phyloP scores from a whole-genome alignment of 2,113 vertebrate species.

The Canis aureus region DNA sequence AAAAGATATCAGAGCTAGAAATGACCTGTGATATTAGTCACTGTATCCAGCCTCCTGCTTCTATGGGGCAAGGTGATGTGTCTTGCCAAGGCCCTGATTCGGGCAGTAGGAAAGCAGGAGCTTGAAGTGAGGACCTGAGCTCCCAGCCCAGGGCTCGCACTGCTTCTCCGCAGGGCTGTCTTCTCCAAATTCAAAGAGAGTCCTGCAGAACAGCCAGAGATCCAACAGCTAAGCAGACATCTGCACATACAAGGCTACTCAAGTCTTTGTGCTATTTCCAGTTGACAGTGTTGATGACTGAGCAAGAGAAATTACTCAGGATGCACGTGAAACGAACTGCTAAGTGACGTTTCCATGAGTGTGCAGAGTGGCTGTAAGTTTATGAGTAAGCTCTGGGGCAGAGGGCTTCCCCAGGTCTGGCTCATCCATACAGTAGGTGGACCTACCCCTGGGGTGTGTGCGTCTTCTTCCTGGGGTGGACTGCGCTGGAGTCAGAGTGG shows the following conservation, averaged over 20 bases:
- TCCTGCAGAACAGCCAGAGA: neutral
- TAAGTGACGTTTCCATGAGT: neutral
- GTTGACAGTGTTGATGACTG: neutral
- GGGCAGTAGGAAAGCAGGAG: neutral
- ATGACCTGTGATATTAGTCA: neutral
- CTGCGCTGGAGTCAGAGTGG: neutral
- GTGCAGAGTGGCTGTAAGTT: neutral
- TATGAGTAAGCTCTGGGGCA: neutral
- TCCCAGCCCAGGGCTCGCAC: neutral
- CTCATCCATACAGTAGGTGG: neutral
- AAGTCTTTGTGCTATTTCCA: neutral
- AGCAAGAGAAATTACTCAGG: neutral
- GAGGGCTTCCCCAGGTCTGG: neutral
- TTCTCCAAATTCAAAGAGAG: neutral
- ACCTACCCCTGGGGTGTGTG: neutral
- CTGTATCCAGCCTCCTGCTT: neutral
- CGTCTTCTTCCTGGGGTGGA: neutral
- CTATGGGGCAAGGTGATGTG: neutral
- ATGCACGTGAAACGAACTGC: neutral
- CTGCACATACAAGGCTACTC: neutral
- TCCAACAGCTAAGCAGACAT: neutral
- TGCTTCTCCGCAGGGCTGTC: rapidly evolving
- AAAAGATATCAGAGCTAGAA: slow-evolving; percentile 7
- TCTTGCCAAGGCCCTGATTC: neutral
- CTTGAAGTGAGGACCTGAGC: neutral